Conservation (phyloP, 2,888 invertebrate genomes). For the Incurvaria masculella region DNA sequence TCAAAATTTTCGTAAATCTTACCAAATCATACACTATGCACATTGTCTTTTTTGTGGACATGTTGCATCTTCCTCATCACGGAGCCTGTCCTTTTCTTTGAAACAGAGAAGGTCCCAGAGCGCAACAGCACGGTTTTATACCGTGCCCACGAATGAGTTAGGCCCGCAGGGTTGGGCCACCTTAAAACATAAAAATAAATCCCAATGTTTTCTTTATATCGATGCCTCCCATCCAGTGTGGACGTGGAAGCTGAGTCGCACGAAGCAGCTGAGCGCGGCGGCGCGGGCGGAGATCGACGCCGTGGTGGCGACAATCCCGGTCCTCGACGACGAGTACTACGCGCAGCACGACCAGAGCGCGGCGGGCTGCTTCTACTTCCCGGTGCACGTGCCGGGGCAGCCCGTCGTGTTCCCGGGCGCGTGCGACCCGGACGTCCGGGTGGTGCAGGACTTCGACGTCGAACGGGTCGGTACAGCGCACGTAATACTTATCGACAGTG, state of each 20-base stretch:
- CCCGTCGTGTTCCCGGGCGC: constrained; percentile 30
- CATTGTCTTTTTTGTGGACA: no score
- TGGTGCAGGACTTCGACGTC: constrained; percentile 11
- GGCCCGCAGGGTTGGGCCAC: no score
- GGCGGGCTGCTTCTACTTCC: constrained; percentile 32
- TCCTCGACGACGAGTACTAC: constrained; percentile 27
- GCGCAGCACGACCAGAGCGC: constrained; percentile 24
- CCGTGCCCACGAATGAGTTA: no score
- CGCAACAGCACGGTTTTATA: no score
- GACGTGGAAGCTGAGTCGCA: constrained; percentile 39
- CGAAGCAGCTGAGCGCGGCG: constrained; percentile 19
- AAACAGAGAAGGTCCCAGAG: no score
- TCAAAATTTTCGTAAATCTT: no score
- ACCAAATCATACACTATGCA: no score
- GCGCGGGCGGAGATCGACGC: constrained; percentile 22
- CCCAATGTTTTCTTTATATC: no score
- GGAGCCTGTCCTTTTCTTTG: no score
- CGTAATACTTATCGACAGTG: constrained; percentile 18
- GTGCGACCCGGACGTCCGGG: constrained; percentile 18
- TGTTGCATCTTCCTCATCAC: no score
- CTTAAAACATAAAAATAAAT: no score
- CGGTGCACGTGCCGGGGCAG: constrained; percentile 23
- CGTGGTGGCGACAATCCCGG: constrained; percentile 23
- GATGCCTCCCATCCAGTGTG: no score
- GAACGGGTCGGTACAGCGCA: constrained; percentile 5